Conservation (phyloP, 1,140 invertebrate species). For the Leptinotarsa undecemlineata region DNA sequence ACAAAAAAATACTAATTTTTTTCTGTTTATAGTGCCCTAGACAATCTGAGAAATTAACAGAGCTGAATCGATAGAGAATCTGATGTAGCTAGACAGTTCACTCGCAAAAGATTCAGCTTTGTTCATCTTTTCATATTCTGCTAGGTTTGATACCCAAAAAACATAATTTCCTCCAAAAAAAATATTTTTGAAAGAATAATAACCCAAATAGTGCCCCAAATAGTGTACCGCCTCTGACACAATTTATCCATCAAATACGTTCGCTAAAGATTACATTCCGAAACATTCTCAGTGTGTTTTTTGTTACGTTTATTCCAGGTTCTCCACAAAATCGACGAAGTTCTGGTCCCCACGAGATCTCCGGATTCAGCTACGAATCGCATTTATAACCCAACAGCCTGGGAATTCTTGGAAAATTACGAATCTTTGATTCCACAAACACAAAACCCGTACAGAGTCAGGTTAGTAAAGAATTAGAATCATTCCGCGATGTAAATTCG, state of each 20-base stretch:
- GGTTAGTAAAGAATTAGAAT: conserved; percentile 56
- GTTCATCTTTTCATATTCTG: too few species aligned
- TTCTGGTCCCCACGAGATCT: conserved; percentile 70
- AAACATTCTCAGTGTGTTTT: neutral
- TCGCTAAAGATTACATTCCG: neutral
- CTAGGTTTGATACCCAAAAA: too few species aligned
- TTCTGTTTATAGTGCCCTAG: too few species aligned
- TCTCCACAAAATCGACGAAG: conserved; percentile 80
- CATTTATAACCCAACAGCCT: conserved; percentile 78
- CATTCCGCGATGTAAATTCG: too few species aligned
- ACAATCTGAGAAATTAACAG: too few species aligned
- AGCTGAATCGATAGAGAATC: too few species aligned
- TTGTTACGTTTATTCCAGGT: conserved; percentile 61
- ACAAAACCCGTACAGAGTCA: conserved; percentile 65
- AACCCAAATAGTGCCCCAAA: neutral
- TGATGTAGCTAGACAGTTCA: too few species aligned
- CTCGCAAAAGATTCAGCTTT: too few species aligned
- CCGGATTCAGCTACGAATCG: conserved; percentile 61
- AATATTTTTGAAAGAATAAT: too few species aligned
- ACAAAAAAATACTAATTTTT: too few species aligned
- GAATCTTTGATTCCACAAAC: conserved; percentile 64
- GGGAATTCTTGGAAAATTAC: conserved; percentile 74
- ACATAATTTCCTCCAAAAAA: too few species aligned
- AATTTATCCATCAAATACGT: neutral
- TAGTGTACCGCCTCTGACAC: neutral